A percentile compares a stretch with the other conserved stretches of the same genome.
Evolutionary conservation across 2,797 vertebrate genomes (phyloP).

Genomic region (Liparis tanakae): DNA sequence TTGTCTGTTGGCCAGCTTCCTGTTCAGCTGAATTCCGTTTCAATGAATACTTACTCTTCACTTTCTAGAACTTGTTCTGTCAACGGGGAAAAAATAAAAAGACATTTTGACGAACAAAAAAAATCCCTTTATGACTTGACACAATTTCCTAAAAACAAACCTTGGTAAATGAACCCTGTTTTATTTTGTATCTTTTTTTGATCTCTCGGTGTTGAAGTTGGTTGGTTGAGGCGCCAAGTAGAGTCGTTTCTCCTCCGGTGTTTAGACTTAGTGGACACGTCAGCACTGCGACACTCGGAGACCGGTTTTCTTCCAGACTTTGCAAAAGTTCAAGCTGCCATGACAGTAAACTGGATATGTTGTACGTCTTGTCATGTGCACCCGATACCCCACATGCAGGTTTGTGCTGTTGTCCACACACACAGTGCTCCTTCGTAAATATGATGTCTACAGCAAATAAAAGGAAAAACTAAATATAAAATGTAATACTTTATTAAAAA

Average conservation of each 20-base stretch:
- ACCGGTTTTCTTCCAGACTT: slow-evolving; percentile 56
- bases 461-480: neutral
- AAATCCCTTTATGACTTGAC: slow-evolving; percentile 27
- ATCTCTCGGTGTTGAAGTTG: slow-evolving; percentile 11
- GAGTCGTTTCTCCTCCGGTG: slow-evolving; percentile 27
- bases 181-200: slow-evolving; percentile 13
- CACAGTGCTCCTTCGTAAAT: neutral
- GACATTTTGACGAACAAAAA: slow-evolving; percentile 36
- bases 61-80: slow-evolving; percentile 56
- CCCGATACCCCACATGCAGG: slow-evolving; percentile 45
- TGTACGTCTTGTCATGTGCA: slow-evolving; percentile 42
- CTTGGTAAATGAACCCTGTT: slow-evolving; percentile 52
- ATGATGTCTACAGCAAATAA: neutral
- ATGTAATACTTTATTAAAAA: neutral
- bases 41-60: slow-evolving; percentile 42
- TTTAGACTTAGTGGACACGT: slow-evolving; percentile 47
- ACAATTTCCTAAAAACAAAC: slow-evolving; percentile 60
- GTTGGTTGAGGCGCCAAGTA: slow-evolving; percentile 10
- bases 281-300: slow-evolving; percentile 46
- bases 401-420: slow-evolving; percentile 24
- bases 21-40: slow-evolving; percentile 48
- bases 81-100: slow-evolving; percentile 30
- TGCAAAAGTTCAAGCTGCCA: slow-evolving; percentile 40
- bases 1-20: slow-evolving; percentile 66
- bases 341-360: slow-evolving; percentile 63